Conservation (phyloP, 2,888 invertebrate genomes). For the Junonia oenone region DNA sequence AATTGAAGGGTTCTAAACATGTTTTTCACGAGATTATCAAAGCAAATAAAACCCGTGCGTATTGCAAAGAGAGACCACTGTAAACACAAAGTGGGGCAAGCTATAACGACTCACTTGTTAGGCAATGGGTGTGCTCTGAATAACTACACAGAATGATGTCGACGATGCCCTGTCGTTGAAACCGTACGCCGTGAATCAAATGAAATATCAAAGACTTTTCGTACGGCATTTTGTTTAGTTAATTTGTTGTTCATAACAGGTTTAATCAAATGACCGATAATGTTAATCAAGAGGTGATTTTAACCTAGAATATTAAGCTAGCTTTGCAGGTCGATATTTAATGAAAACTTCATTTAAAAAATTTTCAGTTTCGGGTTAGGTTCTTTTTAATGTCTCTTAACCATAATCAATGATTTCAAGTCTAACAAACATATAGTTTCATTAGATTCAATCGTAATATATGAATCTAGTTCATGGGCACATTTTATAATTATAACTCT, state of each 20-base stretch:
- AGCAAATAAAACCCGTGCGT: constrained; percentile 22
- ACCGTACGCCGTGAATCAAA: constrained; percentile 38
- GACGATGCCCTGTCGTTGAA: constrained; percentile 25
- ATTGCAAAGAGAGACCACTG: constrained; percentile 28
- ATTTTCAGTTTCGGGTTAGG: no score
- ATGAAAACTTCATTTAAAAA: no score
- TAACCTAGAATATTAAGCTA: no score
- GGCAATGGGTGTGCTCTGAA: constrained; percentile 57
- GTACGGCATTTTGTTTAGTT: background rate
- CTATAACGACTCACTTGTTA: constrained; percentile 59
- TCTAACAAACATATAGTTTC: no score
- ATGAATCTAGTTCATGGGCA: background rate
- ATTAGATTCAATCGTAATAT: background rate
- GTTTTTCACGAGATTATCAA: constrained; percentile 25
- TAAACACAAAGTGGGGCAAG: constrained; percentile 53
- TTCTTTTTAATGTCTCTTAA: no score
- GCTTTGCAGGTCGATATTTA: no score
- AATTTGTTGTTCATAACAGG: background rate
- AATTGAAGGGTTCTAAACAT: constrained; percentile 17
- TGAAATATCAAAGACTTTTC: background rate
- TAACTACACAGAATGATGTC: constrained; percentile 44
- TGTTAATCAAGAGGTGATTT: no score
- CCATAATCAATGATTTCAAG: no score
- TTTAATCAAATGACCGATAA: no score
- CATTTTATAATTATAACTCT: background rate